Evolutionary conservation across 2,797 vertebrate species (phyloP).

Genomic region (Atherinosoma microstoma): DNA sequence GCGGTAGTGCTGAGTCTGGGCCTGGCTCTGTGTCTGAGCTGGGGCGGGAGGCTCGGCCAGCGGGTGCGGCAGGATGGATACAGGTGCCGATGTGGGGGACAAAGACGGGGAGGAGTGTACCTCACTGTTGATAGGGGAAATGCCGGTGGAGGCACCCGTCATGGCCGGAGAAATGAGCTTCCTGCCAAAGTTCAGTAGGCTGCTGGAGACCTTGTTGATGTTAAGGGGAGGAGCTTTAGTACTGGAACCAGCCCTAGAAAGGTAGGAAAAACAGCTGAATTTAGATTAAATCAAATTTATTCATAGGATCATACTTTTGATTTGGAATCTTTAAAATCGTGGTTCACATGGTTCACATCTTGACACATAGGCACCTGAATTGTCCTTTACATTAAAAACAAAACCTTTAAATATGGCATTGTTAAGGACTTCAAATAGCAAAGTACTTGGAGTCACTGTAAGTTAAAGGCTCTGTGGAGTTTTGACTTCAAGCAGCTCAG

Average conservation of each 20-base stretch:
- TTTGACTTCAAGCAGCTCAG: no score
- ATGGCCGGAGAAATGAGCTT: constrained; percentile 94
- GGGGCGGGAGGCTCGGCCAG: constrained; percentile 62
- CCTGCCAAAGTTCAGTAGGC: constrained; percentile 93
- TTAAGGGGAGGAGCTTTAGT: constrained; percentile 90
- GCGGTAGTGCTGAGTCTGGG: constrained; percentile 86
- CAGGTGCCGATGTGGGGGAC: constrained; percentile 41
- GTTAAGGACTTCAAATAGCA: no score
- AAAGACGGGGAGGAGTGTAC: constrained; percentile 65
- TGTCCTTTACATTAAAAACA: background rate
- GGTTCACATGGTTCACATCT: background rate
- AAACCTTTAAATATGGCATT: no score
- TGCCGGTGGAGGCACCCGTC: constrained; percentile 70
- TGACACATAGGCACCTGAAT: background rate
- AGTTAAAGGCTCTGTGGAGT: background rate
- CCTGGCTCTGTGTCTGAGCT: constrained; percentile 45
- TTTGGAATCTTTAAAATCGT: background rate
- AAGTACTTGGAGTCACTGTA: background rate
- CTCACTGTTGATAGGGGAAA: constrained; percentile 78
- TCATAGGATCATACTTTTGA: background rate
- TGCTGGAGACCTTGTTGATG: constrained; percentile 98
- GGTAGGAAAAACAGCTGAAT: background rate
- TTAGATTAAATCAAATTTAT: background rate
- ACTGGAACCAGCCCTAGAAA: constrained; percentile 54
- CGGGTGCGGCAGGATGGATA: constrained; percentile 46